These are phyloP conservation scores for Gavialis gangeticus DNA, from an alignment of 2,113 vertebrate genomes.

Conservation along the genomic window DNA sequence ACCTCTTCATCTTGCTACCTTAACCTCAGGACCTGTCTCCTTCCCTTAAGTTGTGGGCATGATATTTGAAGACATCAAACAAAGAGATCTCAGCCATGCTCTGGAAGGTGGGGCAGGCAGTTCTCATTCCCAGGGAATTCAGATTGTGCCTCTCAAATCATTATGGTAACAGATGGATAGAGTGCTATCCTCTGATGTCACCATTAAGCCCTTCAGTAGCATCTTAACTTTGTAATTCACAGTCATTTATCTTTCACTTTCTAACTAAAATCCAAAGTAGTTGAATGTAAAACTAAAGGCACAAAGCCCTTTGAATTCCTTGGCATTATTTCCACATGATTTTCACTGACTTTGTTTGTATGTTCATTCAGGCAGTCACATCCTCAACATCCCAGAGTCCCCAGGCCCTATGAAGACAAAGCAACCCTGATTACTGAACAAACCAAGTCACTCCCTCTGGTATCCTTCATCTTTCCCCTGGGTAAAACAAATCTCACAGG, in stretches of 20 bases:
- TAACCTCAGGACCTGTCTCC: not conserved
- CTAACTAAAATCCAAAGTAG: not conserved
- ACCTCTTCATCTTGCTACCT: not conserved
- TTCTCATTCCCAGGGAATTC: not conserved
- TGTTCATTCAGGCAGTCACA: not conserved
- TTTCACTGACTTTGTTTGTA: not conserved
- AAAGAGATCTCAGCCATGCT: not conserved
- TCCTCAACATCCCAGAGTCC: fast-evolving
- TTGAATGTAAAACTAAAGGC: not conserved
- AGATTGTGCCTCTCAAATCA: not conserved
- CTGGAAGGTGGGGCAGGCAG: no score
- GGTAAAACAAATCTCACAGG: not conserved
- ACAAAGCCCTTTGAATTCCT: not conserved
- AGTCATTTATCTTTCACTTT: not conserved
- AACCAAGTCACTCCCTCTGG: not conserved
- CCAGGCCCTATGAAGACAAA: fast-evolving
- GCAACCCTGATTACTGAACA: fast-evolving
- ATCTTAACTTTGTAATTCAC: not conserved
- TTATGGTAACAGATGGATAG: not conserved
- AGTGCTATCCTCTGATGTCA: not conserved
- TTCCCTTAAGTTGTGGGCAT: not conserved
- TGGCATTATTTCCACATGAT: not conserved
- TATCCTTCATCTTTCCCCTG: not conserved
- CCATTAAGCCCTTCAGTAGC: not conserved
- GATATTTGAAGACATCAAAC: not conserved